Evolutionary conservation across 2,113 vertebrate genomes (phyloP).

Genomic region (Leptobrachium ailaonicum): DNA sequence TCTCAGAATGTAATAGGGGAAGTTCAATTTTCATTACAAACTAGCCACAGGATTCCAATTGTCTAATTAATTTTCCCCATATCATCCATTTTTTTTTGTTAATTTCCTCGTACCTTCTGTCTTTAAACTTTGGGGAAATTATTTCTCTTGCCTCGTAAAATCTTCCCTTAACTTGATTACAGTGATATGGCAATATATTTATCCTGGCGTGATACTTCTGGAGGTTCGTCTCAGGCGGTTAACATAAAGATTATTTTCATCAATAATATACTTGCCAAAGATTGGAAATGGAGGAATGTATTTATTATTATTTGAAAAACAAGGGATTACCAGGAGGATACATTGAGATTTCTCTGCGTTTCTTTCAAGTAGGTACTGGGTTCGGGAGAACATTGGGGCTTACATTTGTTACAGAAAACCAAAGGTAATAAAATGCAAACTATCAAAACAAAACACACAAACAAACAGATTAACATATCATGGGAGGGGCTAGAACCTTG

Average conservation of each 20-base stretch:
- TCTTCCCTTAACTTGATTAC: constrained; percentile 15
- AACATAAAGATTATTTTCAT: constrained; percentile 15
- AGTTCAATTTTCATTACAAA: constrained; percentile 27
- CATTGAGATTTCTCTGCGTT: too few species aligned
- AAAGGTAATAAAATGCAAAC: too few species aligned
- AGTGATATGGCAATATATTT: constrained; percentile 20
- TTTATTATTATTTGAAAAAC: too few species aligned
- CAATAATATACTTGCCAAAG: constrained; percentile 8
- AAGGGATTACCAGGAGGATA: too few species aligned
- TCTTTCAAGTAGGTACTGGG: too few species aligned
- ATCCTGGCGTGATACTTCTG: constrained; percentile 4
- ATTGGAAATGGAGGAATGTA: neutral
- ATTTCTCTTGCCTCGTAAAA: constrained; percentile 33
- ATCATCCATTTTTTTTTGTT: constrained; percentile 30
- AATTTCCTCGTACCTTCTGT: constrained; percentile 25
- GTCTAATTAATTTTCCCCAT: constrained; percentile 40
- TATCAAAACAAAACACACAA: too few species aligned
- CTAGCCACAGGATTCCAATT: constrained; percentile 30
- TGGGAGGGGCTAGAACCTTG: too few species aligned
- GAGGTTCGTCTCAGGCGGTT: neutral
- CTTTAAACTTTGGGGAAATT: constrained; percentile 37
- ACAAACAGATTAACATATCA: too few species aligned
- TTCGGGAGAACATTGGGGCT: too few species aligned
- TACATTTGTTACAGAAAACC: too few species aligned
- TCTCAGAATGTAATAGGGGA: constrained; percentile 20